phyloP scores from a whole-genome alignment of 2,113 vertebrate genomes.

The Pteropus alecto region DNA sequence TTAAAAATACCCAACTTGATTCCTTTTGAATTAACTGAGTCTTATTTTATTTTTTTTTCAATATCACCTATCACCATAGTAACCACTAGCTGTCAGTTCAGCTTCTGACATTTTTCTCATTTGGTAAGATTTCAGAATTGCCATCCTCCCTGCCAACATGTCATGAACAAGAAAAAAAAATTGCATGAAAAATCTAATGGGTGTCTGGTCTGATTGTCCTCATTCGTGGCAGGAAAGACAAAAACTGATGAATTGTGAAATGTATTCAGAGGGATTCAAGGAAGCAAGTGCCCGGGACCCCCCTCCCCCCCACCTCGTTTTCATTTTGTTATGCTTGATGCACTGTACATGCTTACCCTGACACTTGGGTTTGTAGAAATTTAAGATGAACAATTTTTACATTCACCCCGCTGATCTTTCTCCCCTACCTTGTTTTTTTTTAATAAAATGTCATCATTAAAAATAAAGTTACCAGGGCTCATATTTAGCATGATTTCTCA shows the following conservation, averaged over 20 bases:
- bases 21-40: conserved; percentile 90
- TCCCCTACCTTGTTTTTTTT: conserved; percentile 27
- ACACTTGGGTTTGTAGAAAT: conserved; percentile 89
- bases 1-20: conserved; percentile 89
- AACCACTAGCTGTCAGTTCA: conserved; percentile 93
- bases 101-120: conserved; percentile 99
- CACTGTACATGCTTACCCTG: conserved; percentile 85
- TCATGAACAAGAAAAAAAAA: conserved; percentile 94
- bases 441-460: conserved; percentile 83
- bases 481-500: conserved; percentile 77
- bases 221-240: conserved; percentile 99
- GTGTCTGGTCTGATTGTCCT: conserved; percentile 99
- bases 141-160: conserved; percentile 98
- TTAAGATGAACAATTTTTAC: conserved; percentile 88
- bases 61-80: conserved; percentile 95
- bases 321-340: conserved; percentile 89
- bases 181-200: conserved; percentile 99
- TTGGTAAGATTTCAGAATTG: conserved; percentile 99
- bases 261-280: conserved; percentile 99
- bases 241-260: conserved; percentile 99
- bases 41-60: conserved; percentile 86
- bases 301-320: conserved; percentile 85
- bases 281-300: conserved; percentile 95
- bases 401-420: conserved; percentile 83
- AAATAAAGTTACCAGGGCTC: conserved; percentile 82